Conservation (phyloP, 2,113 vertebrate genomes). For the Toxotes chatareus region DNA sequence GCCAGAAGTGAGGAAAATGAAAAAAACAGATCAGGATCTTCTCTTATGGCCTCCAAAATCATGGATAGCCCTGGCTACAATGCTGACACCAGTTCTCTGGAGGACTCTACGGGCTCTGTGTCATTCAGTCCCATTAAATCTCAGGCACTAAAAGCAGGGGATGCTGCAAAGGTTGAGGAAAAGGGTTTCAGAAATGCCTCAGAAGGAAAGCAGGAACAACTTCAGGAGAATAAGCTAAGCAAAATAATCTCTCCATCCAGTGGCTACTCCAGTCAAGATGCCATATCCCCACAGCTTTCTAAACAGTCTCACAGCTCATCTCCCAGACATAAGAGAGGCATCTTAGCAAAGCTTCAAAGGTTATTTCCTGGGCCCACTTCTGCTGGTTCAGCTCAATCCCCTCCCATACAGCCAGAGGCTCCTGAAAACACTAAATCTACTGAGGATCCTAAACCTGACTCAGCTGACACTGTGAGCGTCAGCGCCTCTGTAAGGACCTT, state of each 20-base stretch:
- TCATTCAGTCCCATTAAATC: constrained; percentile 58
- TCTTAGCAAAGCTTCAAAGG: constrained; percentile 85
- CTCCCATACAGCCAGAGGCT: constrained; percentile 25
- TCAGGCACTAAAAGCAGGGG: constrained; percentile 55
- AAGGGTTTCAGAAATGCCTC: constrained; percentile 76
- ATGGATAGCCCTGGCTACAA: constrained; percentile 76
- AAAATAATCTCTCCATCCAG: constrained; percentile 90
- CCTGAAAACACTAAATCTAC: constrained; percentile 62
- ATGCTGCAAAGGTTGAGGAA: constrained; percentile 66
- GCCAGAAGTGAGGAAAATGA: constrained; percentile 45
- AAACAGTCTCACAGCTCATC: constrained; percentile 79
- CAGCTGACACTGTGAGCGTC: constrained; percentile 13
- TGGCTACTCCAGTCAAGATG: constrained; percentile 91
- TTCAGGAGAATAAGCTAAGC: constrained; percentile 53
- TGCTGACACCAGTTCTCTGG: constrained; percentile 81
- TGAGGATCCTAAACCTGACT: constrained; percentile 60
- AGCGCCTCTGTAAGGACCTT: constrained; percentile 73
- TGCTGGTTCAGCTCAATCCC: constrained; percentile 73
- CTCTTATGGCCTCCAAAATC: constrained; percentile 27
- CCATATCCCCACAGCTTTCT: constrained; percentile 81
- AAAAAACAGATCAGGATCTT: constrained; percentile 66
- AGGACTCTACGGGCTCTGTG: constrained; percentile 63
- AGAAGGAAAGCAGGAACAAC: constrained; percentile 23
- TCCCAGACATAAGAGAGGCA: constrained; percentile 78
- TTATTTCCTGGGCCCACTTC: constrained; percentile 80